phyloP scores from a whole-genome alignment of 2,888 invertebrate genomes.

The Clanis bilineata region DNA sequence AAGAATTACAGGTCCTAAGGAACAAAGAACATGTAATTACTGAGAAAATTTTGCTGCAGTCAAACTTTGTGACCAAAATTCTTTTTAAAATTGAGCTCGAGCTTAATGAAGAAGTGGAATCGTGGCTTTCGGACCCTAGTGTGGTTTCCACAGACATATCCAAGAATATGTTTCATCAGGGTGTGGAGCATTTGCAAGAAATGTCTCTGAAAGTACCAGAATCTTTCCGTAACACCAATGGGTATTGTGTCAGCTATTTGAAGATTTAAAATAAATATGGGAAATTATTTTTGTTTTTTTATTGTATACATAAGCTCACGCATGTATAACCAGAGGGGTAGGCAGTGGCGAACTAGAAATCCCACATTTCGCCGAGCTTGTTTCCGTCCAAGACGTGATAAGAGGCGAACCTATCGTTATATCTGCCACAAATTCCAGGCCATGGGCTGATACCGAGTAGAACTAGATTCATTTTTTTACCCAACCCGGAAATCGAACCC shows the following conservation, averaged over 20 bases:
- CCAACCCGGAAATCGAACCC: too few relatives aligned
- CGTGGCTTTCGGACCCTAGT: slow-evolving; percentile 79
- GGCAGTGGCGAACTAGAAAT: too few relatives aligned
- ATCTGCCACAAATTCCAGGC: too few relatives aligned
- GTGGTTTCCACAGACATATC: slow-evolving; percentile 80
- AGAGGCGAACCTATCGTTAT: too few relatives aligned
- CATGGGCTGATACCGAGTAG: too few relatives aligned
- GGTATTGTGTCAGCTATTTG: slow-evolving; percentile 83
- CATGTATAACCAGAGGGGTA: too few relatives aligned
- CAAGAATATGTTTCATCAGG: slow-evolving; percentile 80
- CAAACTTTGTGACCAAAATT: slow-evolving; percentile 79
- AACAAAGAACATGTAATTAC: slow-evolving; percentile 48
- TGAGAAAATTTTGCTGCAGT: slow-evolving; percentile 61
- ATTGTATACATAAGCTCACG: slow-evolving; percentile 16
- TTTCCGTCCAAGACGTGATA: too few relatives aligned
- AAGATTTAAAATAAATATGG: slow-evolving; percentile 60
- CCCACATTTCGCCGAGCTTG: too few relatives aligned
- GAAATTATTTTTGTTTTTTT: slow-evolving; percentile 31
- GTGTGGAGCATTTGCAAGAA: slow-evolving; percentile 78
- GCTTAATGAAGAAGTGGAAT: slow-evolving; percentile 67
- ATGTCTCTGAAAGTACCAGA: slow-evolving; percentile 81
- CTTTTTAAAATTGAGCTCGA: slow-evolving; percentile 77
- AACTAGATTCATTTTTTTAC: too few relatives aligned
- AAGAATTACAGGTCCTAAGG: slow-evolving; percentile 77
- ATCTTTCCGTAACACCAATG: slow-evolving; percentile 78